Evolutionary conservation across 1,140 invertebrate species (phyloP).

Genomic region (Phthorimaea operculella): DNA sequence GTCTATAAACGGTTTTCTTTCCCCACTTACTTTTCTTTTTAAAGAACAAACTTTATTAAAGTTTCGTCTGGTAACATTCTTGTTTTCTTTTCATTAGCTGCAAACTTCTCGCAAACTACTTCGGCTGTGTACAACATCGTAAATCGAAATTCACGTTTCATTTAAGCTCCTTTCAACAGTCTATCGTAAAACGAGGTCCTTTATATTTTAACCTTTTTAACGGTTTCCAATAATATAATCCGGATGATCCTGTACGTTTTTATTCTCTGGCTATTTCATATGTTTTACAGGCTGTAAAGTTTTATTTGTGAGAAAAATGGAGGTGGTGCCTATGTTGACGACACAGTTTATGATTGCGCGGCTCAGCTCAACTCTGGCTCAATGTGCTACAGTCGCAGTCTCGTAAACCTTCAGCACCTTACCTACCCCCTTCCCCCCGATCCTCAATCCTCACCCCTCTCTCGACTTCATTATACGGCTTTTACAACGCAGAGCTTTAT

Average conservation of each 20-base stretch:
- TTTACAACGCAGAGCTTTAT: constrained; percentile 8
- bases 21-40: constrained; percentile 4
- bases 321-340: constrained; percentile 23
- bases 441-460: not conserved
- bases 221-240: not conserved
- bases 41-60: constrained; percentile 6
- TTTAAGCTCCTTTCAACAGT: not conserved
- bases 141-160: not conserved
- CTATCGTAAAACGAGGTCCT: not conserved
- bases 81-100: constrained; percentile 3
- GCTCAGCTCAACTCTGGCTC: not conserved
- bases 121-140: not conserved
- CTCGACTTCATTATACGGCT: constrained; percentile 1
- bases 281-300: constrained; percentile 33
- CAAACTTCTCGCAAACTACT: not conserved
- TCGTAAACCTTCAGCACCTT: not conserved
- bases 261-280: constrained; percentile 8
- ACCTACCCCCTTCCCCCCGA: not conserved
- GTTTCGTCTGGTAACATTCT: constrained; percentile 2
- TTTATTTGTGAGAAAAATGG: constrained; percentile 29
- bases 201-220: not conserved
- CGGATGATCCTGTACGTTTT: constrained; percentile 4
- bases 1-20: constrained; percentile 5
- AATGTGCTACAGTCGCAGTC: not conserved
- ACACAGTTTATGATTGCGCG: constrained; percentile 25